phyloP scores from a whole-genome alignment of 2,797 vertebrate species.

The Myotis planiceps region DNA sequence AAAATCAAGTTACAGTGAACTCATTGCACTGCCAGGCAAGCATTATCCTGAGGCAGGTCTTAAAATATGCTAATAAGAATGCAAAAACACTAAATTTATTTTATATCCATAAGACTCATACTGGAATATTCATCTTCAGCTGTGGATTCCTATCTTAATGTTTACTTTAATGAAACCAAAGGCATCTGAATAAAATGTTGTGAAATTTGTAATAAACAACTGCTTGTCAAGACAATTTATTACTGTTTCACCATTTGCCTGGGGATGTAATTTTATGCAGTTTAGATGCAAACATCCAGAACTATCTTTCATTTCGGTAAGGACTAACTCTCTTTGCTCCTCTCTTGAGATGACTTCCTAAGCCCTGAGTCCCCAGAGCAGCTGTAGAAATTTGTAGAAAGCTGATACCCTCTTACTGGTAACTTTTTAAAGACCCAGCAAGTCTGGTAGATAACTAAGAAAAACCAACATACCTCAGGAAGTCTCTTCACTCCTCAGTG shows the following conservation, averaged over 20 bases:
- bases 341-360: not conserved
- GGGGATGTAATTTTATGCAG: slow-evolving; percentile 74
- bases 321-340: not conserved
- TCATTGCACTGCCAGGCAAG: slow-evolving; percentile 38
- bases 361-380: not conserved
- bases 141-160: slow-evolving; percentile 75
- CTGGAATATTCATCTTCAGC: slow-evolving; percentile 48
- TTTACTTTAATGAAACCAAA: slow-evolving; percentile 84
- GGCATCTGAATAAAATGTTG: slow-evolving; percentile 78
- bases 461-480: not conserved
- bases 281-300: slow-evolving; percentile 71
- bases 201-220: slow-evolving; percentile 84
- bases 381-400: not conserved
- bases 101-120: slow-evolving; percentile 65
- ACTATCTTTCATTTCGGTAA: slow-evolving; percentile 56
- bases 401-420: not conserved
- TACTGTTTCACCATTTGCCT: slow-evolving; percentile 74
- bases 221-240: slow-evolving; percentile 77
- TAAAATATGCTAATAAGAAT: slow-evolving; percentile 74
- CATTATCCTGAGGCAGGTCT: slow-evolving; percentile 63
- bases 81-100: slow-evolving; percentile 3
- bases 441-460: not conserved
- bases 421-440: not conserved
- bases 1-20: slow-evolving; percentile 39
- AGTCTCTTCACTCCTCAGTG: not conserved